Percentiles rank a stretch among this genome's conserved stretches.
Evolutionary conservation across 2,888 invertebrate genomes (phyloP).

Genomic region (Yponomeuta plumbellus): DNA sequence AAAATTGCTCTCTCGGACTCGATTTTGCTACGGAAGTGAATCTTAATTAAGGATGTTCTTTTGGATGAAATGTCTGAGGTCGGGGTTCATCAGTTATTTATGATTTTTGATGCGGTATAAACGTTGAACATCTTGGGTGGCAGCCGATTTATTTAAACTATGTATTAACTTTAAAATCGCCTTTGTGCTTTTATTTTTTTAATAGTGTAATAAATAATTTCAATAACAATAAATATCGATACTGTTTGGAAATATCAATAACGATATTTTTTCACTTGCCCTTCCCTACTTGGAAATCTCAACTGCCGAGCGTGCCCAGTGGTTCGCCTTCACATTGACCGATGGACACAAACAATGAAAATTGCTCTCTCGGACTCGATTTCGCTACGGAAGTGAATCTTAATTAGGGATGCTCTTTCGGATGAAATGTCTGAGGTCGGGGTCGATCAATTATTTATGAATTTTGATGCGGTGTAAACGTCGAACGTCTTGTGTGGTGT

Average conservation of each 20-base stretch:
- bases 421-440: background rate
- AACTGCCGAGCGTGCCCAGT: background rate
- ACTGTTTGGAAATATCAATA: too few species aligned
- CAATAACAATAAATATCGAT: too few species aligned
- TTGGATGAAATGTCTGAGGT: background rate
- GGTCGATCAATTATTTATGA: background rate
- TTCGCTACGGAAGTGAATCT: background rate
- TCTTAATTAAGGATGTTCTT: too few species aligned
- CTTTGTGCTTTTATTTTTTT: too few species aligned
- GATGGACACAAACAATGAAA: background rate
- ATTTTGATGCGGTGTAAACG: background rate
- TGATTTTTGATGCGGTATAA: background rate
- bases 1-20: background rate
- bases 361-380: background rate
- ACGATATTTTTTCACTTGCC: too few species aligned
- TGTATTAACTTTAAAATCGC: too few species aligned
- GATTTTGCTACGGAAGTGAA: too few species aligned
- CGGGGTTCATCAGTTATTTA: background rate
- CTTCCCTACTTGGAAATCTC: too few species aligned
- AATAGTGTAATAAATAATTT: too few species aligned
- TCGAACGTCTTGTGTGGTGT: background rate
- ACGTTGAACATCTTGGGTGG: background rate
- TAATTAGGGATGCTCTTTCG: background rate
- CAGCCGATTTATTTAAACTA: background rate
- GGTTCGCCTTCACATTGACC: background rate